Conservation (phyloP, 2,888 invertebrate genomes). For the Drosophila anceps region DNA sequence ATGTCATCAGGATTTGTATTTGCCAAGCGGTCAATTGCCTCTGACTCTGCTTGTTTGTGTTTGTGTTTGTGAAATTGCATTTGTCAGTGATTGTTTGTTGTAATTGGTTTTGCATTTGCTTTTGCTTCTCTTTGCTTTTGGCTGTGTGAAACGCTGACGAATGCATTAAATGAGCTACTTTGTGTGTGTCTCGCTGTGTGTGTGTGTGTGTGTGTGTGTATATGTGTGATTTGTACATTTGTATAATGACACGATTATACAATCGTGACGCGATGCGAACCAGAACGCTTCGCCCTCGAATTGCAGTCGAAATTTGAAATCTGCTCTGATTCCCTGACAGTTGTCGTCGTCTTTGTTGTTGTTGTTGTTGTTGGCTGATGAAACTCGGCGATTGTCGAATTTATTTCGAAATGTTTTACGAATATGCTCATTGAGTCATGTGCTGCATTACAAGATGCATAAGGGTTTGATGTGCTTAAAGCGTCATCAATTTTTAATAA, state of each 20-base stretch:
- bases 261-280: conserved; percentile 62
- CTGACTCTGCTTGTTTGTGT: conserved; percentile 50
- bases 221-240: conserved; percentile 3
- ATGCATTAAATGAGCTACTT: conserved; percentile 54
- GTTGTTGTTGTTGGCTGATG: conserved; percentile 5
- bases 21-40: conserved; percentile 78
- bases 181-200: conserved; percentile 9
- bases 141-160: conserved; percentile 71
- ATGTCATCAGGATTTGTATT: conserved; percentile 83
- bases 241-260: conserved; percentile 65
- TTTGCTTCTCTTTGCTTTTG: neutral
- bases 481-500: conserved; percentile 6
- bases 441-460: neutral
- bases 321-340: conserved; percentile 14
- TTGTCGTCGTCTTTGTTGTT: neutral
- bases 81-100: conserved; percentile 57
- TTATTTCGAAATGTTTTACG: conserved; percentile 14
- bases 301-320: conserved; percentile 35
- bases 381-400: conserved; percentile 13
- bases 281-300: conserved; percentile 42
- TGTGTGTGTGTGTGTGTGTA: conserved; percentile 5
- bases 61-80: conserved; percentile 64
- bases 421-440: conserved; percentile 26
- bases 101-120: conserved; percentile 27
- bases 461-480: neutral